These are phyloP conservation scores for Digitonthophagus gazella DNA, from an alignment of 2,888 invertebrate species.

Conservation along the genomic window DNA sequence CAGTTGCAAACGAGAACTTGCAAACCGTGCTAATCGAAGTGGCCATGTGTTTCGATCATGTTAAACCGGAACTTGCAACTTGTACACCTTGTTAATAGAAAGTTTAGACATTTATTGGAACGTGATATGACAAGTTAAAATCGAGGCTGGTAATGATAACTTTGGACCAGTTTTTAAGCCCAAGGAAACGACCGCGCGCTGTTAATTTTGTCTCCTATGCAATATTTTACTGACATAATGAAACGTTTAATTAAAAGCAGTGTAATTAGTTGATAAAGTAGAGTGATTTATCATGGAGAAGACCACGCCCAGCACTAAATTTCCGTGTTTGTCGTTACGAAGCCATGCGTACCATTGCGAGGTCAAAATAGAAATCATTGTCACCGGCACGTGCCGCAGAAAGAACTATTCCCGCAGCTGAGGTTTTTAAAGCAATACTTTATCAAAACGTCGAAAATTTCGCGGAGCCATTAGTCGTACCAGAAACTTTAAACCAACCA, in stretches of 20 bases:
- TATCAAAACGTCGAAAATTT: conserved; percentile 14
- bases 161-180: background rate
- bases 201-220: background rate
- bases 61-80: conserved; percentile 5
- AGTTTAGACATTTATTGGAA: background rate
- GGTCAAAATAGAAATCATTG: conserved; percentile 24
- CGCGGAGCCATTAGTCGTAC: conserved; percentile 5
- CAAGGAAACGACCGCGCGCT: background rate
- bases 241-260: conserved; percentile 7
- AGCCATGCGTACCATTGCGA: background rate
- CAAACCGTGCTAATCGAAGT: conserved; percentile 1
- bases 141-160: background rate
- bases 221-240: background rate
- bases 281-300: conserved; percentile 4
- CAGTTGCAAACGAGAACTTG: background rate
- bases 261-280: conserved; percentile 6
- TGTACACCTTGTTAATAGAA: conserved; percentile 5
- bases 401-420: conserved; percentile 16
- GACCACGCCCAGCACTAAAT: conserved; percentile 5
- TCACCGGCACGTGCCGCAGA: conserved; percentile 18
- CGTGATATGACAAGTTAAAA: conserved; percentile 8
- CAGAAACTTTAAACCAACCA: conserved; percentile 11
- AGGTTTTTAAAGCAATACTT: conserved; percentile 16
- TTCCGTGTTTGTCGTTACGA: conserved; percentile 5
- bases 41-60: conserved; percentile 6